Percentiles rank a stretch among this genome's conserved stretches.
These are phyloP conservation scores for Tachycineta bicolor DNA, from an alignment of 2,113 vertebrate genomes.

Conservation along the genomic window DNA sequence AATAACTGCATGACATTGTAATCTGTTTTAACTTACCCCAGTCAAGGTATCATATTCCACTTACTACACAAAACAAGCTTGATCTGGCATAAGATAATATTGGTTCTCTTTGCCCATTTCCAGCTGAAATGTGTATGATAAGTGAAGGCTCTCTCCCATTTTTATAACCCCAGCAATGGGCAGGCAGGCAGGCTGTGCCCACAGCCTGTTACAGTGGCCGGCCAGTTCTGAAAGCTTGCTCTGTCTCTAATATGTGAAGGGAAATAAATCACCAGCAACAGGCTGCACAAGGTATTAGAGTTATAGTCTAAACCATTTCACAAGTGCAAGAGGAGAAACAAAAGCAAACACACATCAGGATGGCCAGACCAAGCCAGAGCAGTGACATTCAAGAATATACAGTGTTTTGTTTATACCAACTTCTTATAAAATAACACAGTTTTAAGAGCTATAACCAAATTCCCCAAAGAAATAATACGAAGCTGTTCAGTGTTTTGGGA, in stretches of 20 bases:
- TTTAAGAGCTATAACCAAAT: neutral
- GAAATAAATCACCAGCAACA: neutral
- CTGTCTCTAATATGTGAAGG: neutral
- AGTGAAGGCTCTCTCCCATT: neutral
- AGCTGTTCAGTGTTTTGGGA: neutral
- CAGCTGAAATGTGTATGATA: neutral
- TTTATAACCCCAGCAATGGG: neutral
- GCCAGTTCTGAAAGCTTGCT: neutral
- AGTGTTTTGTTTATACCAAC: neutral
- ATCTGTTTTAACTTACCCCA: conserved; percentile 44
- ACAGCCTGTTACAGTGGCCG: neutral
- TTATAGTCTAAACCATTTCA: neutral
- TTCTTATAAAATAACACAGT: neutral
- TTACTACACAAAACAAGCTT: neutral
- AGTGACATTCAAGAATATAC: neutral
- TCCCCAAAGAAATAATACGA: neutral
- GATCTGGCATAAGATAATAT: neutral
- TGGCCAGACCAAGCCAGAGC: neutral
- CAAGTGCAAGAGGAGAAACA: neutral
- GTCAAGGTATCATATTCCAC: neutral
- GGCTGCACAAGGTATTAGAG: neutral
- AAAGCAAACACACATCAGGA: neutral
- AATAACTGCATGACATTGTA: neutral
- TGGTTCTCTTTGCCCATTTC: neutral
- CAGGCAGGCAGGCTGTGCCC: neutral